Conservation (phyloP, 1,140 invertebrate genomes). For the Armadillidium nasatum region DNA sequence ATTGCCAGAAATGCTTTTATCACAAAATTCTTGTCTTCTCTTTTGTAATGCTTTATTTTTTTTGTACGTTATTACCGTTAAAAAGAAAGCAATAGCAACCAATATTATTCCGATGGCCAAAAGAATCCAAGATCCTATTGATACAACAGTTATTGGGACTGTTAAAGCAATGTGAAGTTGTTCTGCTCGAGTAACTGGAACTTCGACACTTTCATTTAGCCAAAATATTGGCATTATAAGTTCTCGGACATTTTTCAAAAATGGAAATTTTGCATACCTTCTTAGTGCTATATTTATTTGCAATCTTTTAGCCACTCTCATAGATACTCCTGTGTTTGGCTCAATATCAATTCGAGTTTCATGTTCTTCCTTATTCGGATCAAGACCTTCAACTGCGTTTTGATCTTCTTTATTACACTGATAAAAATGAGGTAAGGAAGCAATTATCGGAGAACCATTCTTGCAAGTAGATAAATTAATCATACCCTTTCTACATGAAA, state of each 20-base stretch:
- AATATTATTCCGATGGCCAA: not conserved
- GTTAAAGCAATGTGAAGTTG: constrained; percentile 8
- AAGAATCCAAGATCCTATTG: not conserved
- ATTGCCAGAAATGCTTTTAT: not conserved
- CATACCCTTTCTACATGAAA: constrained; percentile 39
- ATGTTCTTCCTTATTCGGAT: constrained; percentile 63
- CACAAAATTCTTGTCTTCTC: not conserved
- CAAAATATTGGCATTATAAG: constrained; percentile 39
- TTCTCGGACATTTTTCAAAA: constrained; percentile 26
- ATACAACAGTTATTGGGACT: not conserved
- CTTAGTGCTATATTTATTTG: constrained; percentile 38
- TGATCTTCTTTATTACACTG: constrained; percentile 63
- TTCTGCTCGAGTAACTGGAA: constrained; percentile 32
- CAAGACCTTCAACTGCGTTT: constrained; percentile 64
- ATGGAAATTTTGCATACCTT: constrained; percentile 31
- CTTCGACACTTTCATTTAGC: constrained; percentile 41
- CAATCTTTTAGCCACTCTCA: constrained; percentile 41
- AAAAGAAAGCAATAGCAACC: not conserved
- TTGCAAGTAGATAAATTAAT: constrained; percentile 42
- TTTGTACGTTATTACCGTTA: not conserved
- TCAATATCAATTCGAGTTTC: constrained; percentile 66
- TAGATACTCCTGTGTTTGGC: constrained; percentile 51
- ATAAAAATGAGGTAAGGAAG: constrained; percentile 79
- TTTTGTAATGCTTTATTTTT: not conserved
- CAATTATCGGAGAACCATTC: constrained; percentile 43